Conservation (phyloP, 1,140 invertebrate species). For the Schlechtendalia chinensis region DNA sequence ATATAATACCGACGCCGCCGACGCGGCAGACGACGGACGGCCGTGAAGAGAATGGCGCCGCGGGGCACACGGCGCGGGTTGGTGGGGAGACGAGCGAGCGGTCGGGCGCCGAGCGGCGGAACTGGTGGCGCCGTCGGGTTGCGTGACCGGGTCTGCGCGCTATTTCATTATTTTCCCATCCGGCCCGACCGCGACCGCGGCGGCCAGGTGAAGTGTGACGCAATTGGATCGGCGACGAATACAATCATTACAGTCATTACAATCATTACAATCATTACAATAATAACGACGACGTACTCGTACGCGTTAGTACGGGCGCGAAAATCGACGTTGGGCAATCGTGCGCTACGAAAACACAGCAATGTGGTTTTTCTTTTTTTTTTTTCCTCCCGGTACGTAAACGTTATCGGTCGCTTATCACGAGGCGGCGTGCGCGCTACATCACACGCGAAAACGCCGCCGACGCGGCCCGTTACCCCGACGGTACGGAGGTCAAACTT, state of each 20-base stretch:
- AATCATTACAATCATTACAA: no score
- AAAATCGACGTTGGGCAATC: no score
- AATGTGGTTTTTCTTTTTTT: no score
- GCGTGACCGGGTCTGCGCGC: slow-evolving; percentile 54
- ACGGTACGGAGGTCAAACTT: no score
- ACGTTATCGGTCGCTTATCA: slow-evolving; percentile 33
- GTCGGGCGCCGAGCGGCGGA: slow-evolving; percentile 56
- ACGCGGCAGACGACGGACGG: background rate
- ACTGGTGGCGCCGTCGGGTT: slow-evolving; percentile 54
- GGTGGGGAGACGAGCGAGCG: slow-evolving; percentile 51
- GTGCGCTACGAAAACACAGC: no score
- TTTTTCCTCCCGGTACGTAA: background rate
- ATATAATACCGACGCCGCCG: slow-evolving; percentile 21
- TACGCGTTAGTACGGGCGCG: no score
- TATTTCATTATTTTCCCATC: slow-evolving; percentile 51
- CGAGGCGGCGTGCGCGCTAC: background rate
- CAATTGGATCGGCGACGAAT: slow-evolving; percentile 37
- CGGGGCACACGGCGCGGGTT: slow-evolving; percentile 47
- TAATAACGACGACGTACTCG: no score
- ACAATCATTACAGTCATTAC: background rate
- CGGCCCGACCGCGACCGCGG: slow-evolving; percentile 40
- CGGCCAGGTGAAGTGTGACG: slow-evolving; percentile 34
- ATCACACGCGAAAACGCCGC: background rate
- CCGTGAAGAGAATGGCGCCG: background rate
- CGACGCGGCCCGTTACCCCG: no score